Evolutionary conservation across 2,113 vertebrate species (phyloP).

Genomic region (Nerophis lumbriciformis): DNA sequence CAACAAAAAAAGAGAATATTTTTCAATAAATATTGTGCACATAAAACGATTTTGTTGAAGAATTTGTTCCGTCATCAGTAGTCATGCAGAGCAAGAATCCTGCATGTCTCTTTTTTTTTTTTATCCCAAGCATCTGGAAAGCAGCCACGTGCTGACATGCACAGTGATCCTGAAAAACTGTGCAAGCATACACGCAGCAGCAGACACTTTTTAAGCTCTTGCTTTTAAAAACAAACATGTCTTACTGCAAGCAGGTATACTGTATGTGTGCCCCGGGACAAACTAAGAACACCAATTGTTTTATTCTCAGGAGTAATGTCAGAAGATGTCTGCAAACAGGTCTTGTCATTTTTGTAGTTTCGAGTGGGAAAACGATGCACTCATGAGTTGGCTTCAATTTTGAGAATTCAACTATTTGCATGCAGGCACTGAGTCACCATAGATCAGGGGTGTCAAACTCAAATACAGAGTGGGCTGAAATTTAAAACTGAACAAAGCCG

Average conservation of each 20-base stretch:
- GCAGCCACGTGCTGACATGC: neutral
- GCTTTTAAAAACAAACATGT: neutral
- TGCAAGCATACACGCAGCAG: neutral
- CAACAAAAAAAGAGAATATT: neutral
- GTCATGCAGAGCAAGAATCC: too few species aligned
- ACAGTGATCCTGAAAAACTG: conserved; percentile 1
- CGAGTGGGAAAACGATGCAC: too few species aligned
- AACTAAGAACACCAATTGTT: neutral
- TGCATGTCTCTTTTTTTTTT: neutral
- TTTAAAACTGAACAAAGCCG: too few species aligned
- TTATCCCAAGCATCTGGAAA: neutral
- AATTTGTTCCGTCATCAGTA: too few species aligned
- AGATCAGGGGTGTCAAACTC: too few species aligned
- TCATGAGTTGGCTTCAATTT: neutral
- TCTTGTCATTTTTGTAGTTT: neutral
- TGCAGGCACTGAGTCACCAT: neutral
- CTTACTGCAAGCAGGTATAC: too few species aligned
- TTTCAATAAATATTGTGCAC: neutral
- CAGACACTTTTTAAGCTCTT: neutral
- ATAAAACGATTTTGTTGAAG: neutral
- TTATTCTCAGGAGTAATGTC: neutral
- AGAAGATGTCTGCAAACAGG: neutral
- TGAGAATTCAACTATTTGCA: neutral
- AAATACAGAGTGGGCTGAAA: too few species aligned
- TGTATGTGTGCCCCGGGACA: neutral